Evolutionary conservation across 2,113 vertebrate genomes (phyloP), one percentile per base, ranked within the genome.

Genomic region (Benitochromis conjunctus): DNA sequence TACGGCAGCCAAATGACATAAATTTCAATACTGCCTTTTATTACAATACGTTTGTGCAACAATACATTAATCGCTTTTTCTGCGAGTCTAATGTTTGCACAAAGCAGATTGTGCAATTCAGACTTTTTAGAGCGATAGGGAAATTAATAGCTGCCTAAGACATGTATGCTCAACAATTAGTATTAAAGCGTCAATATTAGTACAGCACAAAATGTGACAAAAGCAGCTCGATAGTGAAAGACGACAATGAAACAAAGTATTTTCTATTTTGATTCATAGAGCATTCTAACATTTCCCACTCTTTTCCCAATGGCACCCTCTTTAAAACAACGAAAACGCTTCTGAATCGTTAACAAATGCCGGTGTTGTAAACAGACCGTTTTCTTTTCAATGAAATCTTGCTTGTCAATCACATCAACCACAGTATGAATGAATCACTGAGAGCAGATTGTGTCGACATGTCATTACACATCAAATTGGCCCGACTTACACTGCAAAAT

Each of bases 351-450:
- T 51, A 74, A 74, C 14, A 74, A 74, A 48, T 53, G 26, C 71
- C 26, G 0, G 16, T 3, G 71, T n/a, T 34, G 46, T 76, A 29
- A 76, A 76, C 71, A 53, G 10, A 53, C 71, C 18, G 5, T 76
- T 76, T 53, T 53, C 71, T 76, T 53, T 34, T 76, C 26, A 76
- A 76, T 76, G 71, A 76, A 79, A 55, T 58, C 13, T 29, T 56
- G 64, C 48, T 51, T 5, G 24, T 86, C 31, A 83, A 36, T 53
- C 31, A 64, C 53, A 43, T 78, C 12, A 76, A 54, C 13, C n/a
- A 11, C 16, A 9, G 83, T 51, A 83, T 91, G 86, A 93, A 91
- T 93, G 89, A 95, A 86, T 94, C 90, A 93, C 87, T 91, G 82
- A 91, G 66, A 91, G 87, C 85, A 92, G 94, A 90, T 84, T 66